Base-by-base conservation (phyloP, 2,113 vertebrate species). In the Setophaga petechia region DNA sequence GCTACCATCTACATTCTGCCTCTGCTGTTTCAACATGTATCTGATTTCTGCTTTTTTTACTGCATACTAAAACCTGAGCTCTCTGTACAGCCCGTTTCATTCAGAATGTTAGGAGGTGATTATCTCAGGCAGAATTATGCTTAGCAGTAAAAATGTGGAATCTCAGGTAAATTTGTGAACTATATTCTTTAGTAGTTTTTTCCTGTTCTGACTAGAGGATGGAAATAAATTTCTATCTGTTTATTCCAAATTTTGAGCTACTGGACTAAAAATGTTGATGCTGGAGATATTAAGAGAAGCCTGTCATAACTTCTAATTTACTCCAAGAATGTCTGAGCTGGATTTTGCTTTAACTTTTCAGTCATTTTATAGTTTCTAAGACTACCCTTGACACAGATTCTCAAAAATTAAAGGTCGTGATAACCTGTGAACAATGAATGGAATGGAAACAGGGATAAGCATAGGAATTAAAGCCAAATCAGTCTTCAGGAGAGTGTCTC, bases 11-110 rank as follows among this genome's bases (percentile, higher is more conserved):
- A 41, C 24, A 23, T 76, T 68, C 52, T 61, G n/a, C 68, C 84
- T 76, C 19, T 68, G 44, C 39, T 57, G 15, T 87, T 94, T 91
- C 27, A 79, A 68, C 28, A 43, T 9, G 7, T 65, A 76, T 87
- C 44, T 43, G 47, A 76, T 68, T 91, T 87, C 84, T 91, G 39
- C n/a, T 41, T 89, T 77, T 91, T 94, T 87, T 87, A 82, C 28
- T 93, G 14, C 6, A 0, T 54, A 73, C 58, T 94, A 87, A 95
- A 91, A 91, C 65, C 58, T 69, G 62, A 79, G 31, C 2, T 76
- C 35, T 81, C 74, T 87, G 43, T 62, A 37, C 46, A 85, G 66
- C 10, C 28, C 5, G 3, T 75, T 93, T 87, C 31, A 66, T 81
- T 76, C 43, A 61, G 37, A 73, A 65, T 69, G 33, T 57, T 90